Percentiles rank a stretch among this genome's conserved stretches.
phyloP scores from a whole-genome alignment of 2,888 invertebrate genomes.

The Papilio protenor region DNA sequence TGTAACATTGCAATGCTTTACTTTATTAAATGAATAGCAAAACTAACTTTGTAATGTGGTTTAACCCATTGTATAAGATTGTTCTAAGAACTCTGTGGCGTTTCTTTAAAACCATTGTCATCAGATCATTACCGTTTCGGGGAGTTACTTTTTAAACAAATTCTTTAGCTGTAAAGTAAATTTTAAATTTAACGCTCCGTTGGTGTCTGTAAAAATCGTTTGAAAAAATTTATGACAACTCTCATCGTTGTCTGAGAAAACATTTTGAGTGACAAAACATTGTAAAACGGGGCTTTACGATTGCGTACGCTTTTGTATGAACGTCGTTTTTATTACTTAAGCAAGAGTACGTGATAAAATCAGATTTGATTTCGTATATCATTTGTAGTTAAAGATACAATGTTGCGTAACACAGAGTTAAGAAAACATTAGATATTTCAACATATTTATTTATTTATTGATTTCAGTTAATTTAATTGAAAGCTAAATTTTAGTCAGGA shows the following conservation, averaged over 20 bases:
- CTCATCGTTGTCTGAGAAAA: constrained; percentile 20
- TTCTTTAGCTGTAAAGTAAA: not conserved
- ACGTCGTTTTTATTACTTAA: constrained; percentile 14
- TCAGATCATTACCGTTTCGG: not conserved
- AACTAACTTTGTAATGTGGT: too few species aligned
- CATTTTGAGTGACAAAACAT: constrained; percentile 9
- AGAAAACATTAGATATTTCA: not conserved
- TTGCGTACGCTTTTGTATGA: constrained; percentile 10
- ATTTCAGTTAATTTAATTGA: not conserved
- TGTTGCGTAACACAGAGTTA: not conserved
- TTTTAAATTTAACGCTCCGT: not conserved
- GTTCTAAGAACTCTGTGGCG: not conserved
- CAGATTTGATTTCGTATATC: not conserved
- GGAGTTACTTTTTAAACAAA: not conserved
- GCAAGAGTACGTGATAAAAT: constrained; percentile 10
- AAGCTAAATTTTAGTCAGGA: not conserved
- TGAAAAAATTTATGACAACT: constrained; percentile 5
- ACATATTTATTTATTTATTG: not conserved
- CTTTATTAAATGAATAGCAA: too few species aligned
- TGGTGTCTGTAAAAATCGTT: not conserved
- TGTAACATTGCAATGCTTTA: too few species aligned
- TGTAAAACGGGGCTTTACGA: constrained; percentile 7
- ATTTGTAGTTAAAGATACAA: not conserved
- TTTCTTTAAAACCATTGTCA: not conserved
- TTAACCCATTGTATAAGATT: too few species aligned